Evolutionary conservation across 2,113 vertebrate genomes (phyloP), one percentile per base, ranked within the genome.

Genomic region (Pteronura brasiliensis): DNA sequence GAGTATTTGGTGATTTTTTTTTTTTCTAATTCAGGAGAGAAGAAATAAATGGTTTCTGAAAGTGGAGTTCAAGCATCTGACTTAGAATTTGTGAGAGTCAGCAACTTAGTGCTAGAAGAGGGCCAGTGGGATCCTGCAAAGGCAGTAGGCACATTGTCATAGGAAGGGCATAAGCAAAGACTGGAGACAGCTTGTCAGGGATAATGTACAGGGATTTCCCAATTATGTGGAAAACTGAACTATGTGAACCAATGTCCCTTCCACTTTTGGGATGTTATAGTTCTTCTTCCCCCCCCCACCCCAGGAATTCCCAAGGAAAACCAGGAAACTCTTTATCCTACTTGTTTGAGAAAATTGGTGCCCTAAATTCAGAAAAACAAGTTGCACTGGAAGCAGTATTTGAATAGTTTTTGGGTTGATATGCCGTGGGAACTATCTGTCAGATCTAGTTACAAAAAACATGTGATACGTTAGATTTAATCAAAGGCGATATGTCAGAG

Each of bases 401-500:
- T 95, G 86, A 83, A 44, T 14, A 21, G 96, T 88, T 91, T 91
- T 65, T 23, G 79, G 76, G 39, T 42, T 97, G 71, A 61, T 95
- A 90, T 69, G 36, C 65, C 65, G 47, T 57, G 52, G 71, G 65
- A 96, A 8, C 86, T 84, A 27, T 74, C 69, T 97, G 81, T 82
- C 63, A 72, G 69, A 93, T 88, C 76, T 59, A 44, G 72, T 97
- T 90, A 90, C 76, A 74, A 49, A 85, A 95, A 72, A 72, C 82
- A 93, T 90, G 82, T 86, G 52, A 95, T 27, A 1, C 15, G 25
- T n/a, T 85, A 86, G 86, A 88, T 95, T 98, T 97, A 97, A 96
- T 90, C 31, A 97, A 97, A 82, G 55, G 77, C 0, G 4, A 27
- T 97, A 29, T n/a, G 20, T 93, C 44, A 88, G 82, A 96, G 59